Evolutionary conservation across 1,140 invertebrate species (phyloP).

Genomic region (Aphelenchoides avenae): DNA sequence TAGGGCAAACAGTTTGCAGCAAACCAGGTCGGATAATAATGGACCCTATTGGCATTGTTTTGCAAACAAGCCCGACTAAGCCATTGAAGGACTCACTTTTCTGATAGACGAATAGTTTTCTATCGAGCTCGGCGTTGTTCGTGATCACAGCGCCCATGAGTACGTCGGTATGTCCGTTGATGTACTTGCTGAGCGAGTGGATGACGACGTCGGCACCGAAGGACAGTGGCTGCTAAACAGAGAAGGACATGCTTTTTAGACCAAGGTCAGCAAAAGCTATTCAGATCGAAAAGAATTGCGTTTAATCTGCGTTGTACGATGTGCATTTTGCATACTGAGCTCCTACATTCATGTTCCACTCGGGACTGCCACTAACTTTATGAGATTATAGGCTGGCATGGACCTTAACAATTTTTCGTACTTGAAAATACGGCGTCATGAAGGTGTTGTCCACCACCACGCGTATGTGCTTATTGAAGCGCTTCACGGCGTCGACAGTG

Average conservation of each 20-base stretch:
- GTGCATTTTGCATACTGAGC: neutral
- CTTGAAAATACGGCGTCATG: constrained; percentile 86
- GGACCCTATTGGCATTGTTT: too few relatives aligned
- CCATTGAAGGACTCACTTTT: too few relatives aligned
- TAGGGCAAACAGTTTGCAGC: too few relatives aligned
- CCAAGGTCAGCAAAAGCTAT: too few relatives aligned
- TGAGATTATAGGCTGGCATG: too few relatives aligned
- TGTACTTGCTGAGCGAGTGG: constrained; percentile 93
- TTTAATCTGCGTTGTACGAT: neutral
- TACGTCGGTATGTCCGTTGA: constrained; percentile 95
- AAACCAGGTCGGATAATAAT: too few relatives aligned
- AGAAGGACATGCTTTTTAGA: too few relatives aligned
- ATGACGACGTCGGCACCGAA: constrained; percentile 84
- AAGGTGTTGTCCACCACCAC: constrained; percentile 92
- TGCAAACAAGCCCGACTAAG: too few relatives aligned
- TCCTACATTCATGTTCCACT: neutral
- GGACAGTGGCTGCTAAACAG: constrained; percentile 71
- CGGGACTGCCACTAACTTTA: constrained; percentile 8
- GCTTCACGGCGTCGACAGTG: constrained; percentile 68
- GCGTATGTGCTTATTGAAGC: constrained; percentile 68
- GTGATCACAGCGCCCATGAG: constrained; percentile 73
- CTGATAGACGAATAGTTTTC: constrained; percentile 26
- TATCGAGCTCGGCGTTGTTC: constrained; percentile 16
- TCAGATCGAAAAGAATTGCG: neutral
- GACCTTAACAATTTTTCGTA: too few relatives aligned